Evolutionary conservation across 1,140 invertebrate genomes (phyloP), one percentile per base, ranked within the genome.

Genomic region (Scaptodrosophila lebanonensis): DNA sequence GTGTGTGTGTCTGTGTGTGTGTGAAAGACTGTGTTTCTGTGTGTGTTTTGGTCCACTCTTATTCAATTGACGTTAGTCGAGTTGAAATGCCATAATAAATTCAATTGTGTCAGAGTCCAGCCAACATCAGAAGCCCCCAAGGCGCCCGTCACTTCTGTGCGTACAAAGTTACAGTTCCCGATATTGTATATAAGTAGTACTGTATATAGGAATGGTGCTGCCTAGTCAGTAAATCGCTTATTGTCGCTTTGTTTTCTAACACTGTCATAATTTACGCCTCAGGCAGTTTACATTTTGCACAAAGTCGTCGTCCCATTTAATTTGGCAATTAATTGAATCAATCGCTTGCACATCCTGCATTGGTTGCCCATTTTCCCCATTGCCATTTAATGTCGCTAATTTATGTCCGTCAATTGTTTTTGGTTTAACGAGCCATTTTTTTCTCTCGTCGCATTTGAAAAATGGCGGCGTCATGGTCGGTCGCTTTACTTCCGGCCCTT

Each of bases 281-380:
- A 40, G 20, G 51, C 44, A 40, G 56, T 56, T 48, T 33, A 47
- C 12, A n/a, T 27, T 30, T 17, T 58, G 27, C n/a, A 35, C 29
- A 50, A 65, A 67, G 49, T 49, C 35, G 47, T 60, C 39, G 22
- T n/a, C 52, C 40, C 38, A 79, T 79, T 79, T 77, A 79, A 77
- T 77, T 77, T 68, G 75, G 39, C 73, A 79, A 77, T 77, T 77
- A 77, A 77, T 77, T 54, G 64, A 77, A 79, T 79, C 73, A 77
- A 77, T 77, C 73, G 73, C 40, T 57, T 63, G 64, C 64, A 79
- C 68, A 60, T 79, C 72, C 71, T 48, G 43, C 59, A 17, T 51
- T 42, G 36, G 45, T 64, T 54, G 35, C 44, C 60, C 30, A 54
- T 32, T 45, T 39, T 35, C 18, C 16, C 33, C 60, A 15, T 33